Conservation (phyloP, 2,888 invertebrate genomes). For the Isoperla grammatica region DNA sequence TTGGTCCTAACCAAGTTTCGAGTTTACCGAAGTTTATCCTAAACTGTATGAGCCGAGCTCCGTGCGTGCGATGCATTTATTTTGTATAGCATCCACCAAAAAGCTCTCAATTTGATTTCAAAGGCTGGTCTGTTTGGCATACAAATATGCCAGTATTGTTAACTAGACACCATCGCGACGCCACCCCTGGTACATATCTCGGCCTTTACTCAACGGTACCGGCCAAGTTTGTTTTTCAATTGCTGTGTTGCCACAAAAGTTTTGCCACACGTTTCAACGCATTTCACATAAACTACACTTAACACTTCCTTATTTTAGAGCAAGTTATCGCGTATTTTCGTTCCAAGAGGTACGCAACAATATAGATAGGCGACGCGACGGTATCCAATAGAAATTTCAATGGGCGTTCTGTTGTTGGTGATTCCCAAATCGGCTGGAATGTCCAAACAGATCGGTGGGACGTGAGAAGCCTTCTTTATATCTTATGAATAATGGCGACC, state of each 20-base stretch:
- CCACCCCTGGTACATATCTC: too few relatives aligned
- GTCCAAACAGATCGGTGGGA: constrained; percentile 25
- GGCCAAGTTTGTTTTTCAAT: too few relatives aligned
- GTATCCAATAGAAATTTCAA: constrained; percentile 28
- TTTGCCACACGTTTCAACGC: too few relatives aligned
- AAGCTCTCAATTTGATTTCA: constrained; percentile 16
- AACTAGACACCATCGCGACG: too few relatives aligned
- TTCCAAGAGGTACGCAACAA: background rate
- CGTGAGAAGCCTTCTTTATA: constrained; percentile 9
- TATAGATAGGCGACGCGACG: background rate
- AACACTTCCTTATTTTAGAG: too few relatives aligned
- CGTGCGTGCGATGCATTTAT: constrained; percentile 24
- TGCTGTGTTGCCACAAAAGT: too few relatives aligned
- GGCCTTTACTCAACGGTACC: too few relatives aligned
- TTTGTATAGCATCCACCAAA: constrained; percentile 12
- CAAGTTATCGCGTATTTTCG: background rate
- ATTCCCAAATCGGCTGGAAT: constrained; percentile 27
- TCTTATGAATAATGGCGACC: too few relatives aligned
- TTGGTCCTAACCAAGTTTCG: constrained; percentile 11
- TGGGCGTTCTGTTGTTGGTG: constrained; percentile 24
- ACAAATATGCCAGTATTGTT: too few relatives aligned
- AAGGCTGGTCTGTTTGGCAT: background rate
- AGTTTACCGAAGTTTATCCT: constrained; percentile 15
- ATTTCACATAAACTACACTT: too few relatives aligned
- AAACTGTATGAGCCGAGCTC: constrained; percentile 11